These are phyloP conservation scores for Ctena decussata DNA, from an alignment of 2,888 invertebrate genomes.

Conservation along the genomic window DNA sequence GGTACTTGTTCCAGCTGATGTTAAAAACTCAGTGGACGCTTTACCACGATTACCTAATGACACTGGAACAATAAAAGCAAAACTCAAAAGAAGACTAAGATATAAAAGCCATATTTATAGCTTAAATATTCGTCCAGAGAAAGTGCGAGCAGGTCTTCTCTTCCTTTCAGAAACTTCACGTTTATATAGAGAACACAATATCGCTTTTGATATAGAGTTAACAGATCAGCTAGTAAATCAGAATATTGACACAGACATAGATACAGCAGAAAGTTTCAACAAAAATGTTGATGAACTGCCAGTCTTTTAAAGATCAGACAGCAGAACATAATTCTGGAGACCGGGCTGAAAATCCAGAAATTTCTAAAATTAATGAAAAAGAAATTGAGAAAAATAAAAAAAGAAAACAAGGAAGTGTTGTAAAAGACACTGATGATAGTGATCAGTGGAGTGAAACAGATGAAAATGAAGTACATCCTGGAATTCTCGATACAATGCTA, in stretches of 20 bases:
- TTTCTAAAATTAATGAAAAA: neutral
- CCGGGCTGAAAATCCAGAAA: neutral
- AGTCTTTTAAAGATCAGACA: neutral
- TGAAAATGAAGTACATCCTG: slow-evolving; percentile 16
- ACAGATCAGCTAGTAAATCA: neutral
- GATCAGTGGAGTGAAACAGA: slow-evolving; percentile 32
- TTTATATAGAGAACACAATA: slow-evolving; percentile 40
- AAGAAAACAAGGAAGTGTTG: neutral
- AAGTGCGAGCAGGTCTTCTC: slow-evolving; percentile 12
- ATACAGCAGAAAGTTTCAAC: neutral
- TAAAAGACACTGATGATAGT: slow-evolving; percentile 4
- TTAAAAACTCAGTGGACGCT: slow-evolving; percentile 26
- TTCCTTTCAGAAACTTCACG: slow-evolving; percentile 16
- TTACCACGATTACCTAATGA: slow-evolving; percentile 12
- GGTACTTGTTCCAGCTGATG: slow-evolving; percentile 32
- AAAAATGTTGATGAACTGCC: neutral
- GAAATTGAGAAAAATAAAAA: neutral
- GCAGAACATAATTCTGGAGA: neutral
- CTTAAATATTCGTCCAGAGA: no score
- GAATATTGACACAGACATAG: neutral
- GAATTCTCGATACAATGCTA: slow-evolving; percentile 26
- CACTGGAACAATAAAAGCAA: slow-evolving; percentile 21
- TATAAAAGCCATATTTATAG: no score
- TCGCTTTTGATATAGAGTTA: neutral
- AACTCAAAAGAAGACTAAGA: no score